Conservation (phyloP, 2,113 vertebrate species). For the Eulemur macaco region DNA sequence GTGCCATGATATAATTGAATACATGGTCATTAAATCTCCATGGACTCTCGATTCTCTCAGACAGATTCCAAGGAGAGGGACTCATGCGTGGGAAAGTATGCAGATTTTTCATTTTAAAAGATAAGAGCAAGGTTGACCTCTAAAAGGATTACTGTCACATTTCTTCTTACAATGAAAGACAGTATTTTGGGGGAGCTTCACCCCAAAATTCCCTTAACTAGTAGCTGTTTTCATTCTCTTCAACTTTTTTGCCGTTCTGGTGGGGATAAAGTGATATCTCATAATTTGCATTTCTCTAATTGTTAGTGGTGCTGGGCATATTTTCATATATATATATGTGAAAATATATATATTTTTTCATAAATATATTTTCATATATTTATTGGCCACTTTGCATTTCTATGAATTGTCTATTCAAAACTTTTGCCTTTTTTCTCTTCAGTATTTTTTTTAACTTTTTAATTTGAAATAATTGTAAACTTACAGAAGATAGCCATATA, state of each 20-base stretch:
- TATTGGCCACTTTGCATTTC: not conserved
- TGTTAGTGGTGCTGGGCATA: not conserved
- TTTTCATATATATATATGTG: not conserved
- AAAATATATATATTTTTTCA: too few species aligned
- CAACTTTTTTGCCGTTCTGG: not conserved
- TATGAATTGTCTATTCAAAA: not conserved
- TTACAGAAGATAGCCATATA: not conserved
- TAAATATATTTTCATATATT: not conserved
- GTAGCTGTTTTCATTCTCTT: not conserved
- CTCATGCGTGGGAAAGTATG: not conserved
- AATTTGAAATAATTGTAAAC: not conserved
- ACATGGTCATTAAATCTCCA: not conserved
- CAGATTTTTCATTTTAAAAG: constrained; percentile 39
- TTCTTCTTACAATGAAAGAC: not conserved
- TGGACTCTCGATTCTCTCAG: not conserved
- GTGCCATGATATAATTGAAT: not conserved
- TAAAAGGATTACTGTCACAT: not conserved
- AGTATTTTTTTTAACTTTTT: not conserved
- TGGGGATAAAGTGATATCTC: not conserved
- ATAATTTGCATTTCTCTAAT: not conserved
- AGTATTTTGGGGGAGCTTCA: not conserved
- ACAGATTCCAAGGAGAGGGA: not conserved
- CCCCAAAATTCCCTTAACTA: not conserved
- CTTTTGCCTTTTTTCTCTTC: not conserved
- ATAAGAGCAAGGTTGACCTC: not conserved